phyloP scores from a whole-genome alignment of 2,888 invertebrate species.

The Ophraella communa region DNA sequence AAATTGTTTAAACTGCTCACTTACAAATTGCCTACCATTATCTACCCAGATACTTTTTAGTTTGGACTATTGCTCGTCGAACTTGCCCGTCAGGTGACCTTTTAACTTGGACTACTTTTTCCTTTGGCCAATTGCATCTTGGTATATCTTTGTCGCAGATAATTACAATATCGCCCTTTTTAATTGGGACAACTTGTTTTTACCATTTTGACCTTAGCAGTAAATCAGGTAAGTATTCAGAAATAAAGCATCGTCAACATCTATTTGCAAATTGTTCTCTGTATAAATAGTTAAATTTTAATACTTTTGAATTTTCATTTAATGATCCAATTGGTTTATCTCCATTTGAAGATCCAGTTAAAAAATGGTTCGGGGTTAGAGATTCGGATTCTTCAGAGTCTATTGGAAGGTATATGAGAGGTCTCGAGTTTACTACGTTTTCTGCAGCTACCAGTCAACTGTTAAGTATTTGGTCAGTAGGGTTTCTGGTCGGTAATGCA shows the following conservation, averaged over 20 bases:
- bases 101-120: conserved; percentile 11
- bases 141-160: conserved; percentile 13
- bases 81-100: too few species aligned
- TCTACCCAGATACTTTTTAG: too few species aligned
- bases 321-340: conserved; percentile 16
- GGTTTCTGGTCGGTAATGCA: background rate
- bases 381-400: conserved; percentile 23
- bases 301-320: conserved; percentile 2
- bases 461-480: conserved; percentile 7
- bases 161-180: conserved; percentile 14
- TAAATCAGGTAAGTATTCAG: conserved; percentile 30
- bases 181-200: background rate
- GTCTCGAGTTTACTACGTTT: conserved; percentile 29
- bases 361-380: conserved; percentile 16
- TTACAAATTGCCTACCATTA: too few species aligned
- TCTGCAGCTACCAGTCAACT: conserved; percentile 16
- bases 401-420: conserved; percentile 22
- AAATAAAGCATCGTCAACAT: conserved; percentile 29
- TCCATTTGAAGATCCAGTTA: too few species aligned
- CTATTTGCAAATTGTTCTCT: too few species aligned
- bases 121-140: conserved; percentile 22
- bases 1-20: too few species aligned
- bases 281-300: conserved; percentile 18
- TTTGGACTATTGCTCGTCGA: too few species aligned
- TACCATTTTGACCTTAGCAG: conserved; percentile 13